These are phyloP conservation scores for Ailuropoda melanoleuca DNA, from an alignment of 2,113 vertebrate genomes.

Conservation along the genomic window DNA sequence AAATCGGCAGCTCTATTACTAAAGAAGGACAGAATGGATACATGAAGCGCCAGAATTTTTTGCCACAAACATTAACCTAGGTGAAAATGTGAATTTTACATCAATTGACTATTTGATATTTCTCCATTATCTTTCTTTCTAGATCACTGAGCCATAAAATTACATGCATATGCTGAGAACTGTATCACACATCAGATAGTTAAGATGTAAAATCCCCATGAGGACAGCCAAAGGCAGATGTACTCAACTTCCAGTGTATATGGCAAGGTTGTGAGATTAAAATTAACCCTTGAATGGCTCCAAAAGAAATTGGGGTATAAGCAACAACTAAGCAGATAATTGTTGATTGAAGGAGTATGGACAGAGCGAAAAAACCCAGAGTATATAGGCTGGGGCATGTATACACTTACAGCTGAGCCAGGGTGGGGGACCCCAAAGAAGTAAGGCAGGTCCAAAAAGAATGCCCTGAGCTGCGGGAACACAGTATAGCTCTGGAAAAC, in stretches of 20 bases:
- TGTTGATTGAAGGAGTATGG: not conserved
- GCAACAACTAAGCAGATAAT: not conserved
- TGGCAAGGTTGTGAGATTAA: not conserved
- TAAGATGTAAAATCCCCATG: not conserved
- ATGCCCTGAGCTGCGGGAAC: not conserved
- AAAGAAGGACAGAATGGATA: not conserved
- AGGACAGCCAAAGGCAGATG: not conserved
- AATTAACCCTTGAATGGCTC: not conserved
- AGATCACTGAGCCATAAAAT: slow-evolving; percentile 55
- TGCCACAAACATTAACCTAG: not conserved
- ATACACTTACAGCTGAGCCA: too few relatives aligned
- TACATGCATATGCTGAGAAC: slow-evolving; percentile 15
- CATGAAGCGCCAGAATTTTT: not conserved
- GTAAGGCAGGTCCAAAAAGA: not conserved
- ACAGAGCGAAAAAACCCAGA: not conserved
- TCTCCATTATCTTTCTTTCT: slow-evolving; percentile 58
- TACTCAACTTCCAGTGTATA: not conserved
- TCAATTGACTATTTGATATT: slow-evolving; percentile 37
- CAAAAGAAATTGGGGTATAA: not conserved
- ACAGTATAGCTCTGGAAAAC: not conserved
- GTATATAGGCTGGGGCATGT: not conserved
- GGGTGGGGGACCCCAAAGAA: not conserved
- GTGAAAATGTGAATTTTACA: slow-evolving; percentile 35
- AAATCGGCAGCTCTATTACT: not conserved
- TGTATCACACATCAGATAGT: not conserved